These are phyloP conservation scores for Erethizon dorsatum DNA, from an alignment of 2,797 vertebrate genomes.

Conservation along the genomic window DNA sequence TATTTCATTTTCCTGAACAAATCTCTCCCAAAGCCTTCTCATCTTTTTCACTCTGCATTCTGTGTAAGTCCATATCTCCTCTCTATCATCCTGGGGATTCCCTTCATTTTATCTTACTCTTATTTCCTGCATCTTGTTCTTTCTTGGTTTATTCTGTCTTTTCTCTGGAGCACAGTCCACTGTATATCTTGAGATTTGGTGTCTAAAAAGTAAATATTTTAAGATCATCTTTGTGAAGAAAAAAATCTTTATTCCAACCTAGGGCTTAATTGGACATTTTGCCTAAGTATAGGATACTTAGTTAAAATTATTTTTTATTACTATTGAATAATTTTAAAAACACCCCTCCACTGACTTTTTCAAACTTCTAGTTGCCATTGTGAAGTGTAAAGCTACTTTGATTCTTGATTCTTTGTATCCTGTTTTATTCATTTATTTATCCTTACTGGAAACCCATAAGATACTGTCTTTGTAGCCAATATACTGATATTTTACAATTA, in stretches of 20 bases:
- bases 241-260: neutral
- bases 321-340: neutral
- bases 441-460: neutral
- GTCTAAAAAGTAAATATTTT: neutral
- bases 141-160: slow-evolving; percentile 16
- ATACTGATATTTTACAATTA: neutral
- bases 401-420: neutral
- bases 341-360: neutral
- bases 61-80: neutral
- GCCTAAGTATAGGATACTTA: neutral
- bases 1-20: neutral
- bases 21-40: neutral
- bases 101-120: neutral
- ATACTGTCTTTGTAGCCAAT: neutral
- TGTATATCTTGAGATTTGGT: neutral
- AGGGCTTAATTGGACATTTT: slow-evolving; percentile 2
- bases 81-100: neutral
- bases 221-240: slow-evolving; percentile 6
- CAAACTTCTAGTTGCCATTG: neutral
- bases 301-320: slow-evolving; percentile 34
- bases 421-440: slow-evolving; percentile 24
- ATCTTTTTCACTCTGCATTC: neutral
- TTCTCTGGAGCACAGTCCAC: neutral
- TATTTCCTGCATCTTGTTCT: neutral
- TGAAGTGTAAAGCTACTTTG: neutral